These are phyloP conservation scores for Harlomillsia oculata DNA, from an alignment of 1,140 invertebrate species.

Conservation along the genomic window DNA sequence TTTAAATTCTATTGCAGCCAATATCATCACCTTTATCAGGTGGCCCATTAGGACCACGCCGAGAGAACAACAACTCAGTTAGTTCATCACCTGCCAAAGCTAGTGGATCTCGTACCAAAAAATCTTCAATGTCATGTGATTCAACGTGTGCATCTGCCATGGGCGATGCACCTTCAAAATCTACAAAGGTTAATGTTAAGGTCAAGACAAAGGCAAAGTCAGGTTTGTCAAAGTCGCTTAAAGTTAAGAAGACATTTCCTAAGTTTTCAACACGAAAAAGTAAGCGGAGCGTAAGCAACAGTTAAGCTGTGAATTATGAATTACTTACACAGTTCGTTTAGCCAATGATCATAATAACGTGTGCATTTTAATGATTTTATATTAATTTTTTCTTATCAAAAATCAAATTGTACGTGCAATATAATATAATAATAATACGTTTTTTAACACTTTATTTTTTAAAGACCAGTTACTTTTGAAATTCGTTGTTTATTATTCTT, in stretches of 20 bases:
- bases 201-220: background rate
- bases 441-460: too few species aligned
- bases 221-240: slow-evolving; percentile 6
- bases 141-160: background rate
- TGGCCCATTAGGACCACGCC: slow-evolving; percentile 5
- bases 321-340: too few species aligned
- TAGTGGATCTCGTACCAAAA: slow-evolving; percentile 6
- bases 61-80: slow-evolving; percentile 6
- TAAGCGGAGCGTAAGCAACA: background rate
- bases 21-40: background rate
- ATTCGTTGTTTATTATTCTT: too few species aligned
- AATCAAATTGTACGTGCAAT: too few species aligned
- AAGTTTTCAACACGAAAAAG: slow-evolving; percentile 8
- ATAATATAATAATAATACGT: too few species aligned
- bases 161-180: background rate
- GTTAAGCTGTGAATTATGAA: background rate
- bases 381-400: too few species aligned
- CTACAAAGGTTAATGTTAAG: background rate
- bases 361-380: too few species aligned
- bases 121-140: background rate
- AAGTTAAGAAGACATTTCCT: slow-evolving; percentile 8
- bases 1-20: too few species aligned
- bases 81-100: slow-evolving; percentile 5
- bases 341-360: too few species aligned
- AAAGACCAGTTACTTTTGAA: too few species aligned